Conservation (phyloP, 2,797 vertebrate species). For the Helarctos malayanus region DNA sequence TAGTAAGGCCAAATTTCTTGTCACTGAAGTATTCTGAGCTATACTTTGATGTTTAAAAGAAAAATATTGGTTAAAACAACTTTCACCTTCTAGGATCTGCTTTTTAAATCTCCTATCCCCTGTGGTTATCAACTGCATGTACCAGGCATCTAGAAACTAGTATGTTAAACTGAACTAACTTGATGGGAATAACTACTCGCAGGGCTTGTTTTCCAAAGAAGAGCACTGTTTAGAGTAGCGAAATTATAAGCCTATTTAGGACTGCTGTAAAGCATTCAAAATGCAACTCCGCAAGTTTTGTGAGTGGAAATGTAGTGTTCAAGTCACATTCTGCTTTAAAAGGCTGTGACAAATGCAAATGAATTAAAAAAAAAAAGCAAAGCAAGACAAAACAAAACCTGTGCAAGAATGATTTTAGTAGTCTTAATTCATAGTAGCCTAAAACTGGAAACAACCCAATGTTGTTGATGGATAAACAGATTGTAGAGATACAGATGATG, state of each 20-base stretch:
- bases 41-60: conserved; percentile 83
- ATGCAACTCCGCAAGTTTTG: neutral
- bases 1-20: conserved; percentile 17
- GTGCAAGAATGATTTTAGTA: neutral
- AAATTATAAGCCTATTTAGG: neutral
- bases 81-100: neutral
- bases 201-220: conserved; percentile 55
- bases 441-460: neutral
- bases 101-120: conserved; percentile 76
- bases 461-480: neutral
- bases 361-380: conserved; percentile 1
- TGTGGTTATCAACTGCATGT: conserved; percentile 87
- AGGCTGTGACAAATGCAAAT: conserved; percentile 58
- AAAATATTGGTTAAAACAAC: conserved; percentile 78
- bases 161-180: conserved; percentile 71
- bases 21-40: conserved; percentile 38
- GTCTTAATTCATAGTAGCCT: neutral
- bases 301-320: neutral
- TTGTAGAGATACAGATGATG: neutral
- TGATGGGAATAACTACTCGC: neutral
- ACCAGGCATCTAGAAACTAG: conserved; percentile 86
- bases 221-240: neutral
- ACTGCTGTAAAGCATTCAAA: neutral
- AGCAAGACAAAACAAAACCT: neutral
- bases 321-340: conserved; percentile 26